Evolutionary conservation across 2,888 invertebrate species (phyloP), one percentile per base, ranked within the genome.

Genomic region (Blastobasis lacticolella): DNA sequence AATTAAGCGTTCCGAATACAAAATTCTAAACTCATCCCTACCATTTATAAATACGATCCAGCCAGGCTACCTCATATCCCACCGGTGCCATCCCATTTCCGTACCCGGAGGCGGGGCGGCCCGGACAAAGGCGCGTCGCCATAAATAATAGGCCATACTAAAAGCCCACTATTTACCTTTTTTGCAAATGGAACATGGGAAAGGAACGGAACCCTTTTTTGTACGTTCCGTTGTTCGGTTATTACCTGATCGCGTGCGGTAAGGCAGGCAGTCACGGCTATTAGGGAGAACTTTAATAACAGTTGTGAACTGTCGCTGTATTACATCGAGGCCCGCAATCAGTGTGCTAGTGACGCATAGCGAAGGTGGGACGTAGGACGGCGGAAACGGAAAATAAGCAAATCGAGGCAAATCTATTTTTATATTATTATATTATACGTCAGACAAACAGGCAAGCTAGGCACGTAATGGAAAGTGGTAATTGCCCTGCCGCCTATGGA

Each of bases 211-310:
- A 53, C 37, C 43, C 41, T 49, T 49, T 51, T 53, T 57, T 52
- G 37, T 49, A 46, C 54, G 10, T 46, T 23, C 53, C 23, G 23
- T 23, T 23, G 23, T 23, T 23, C 23, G 23, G 57, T 64, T 72
- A 73, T 69, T 59, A 63, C 61, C 8, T 50, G 51, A 66, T 76
- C 66, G 75, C 75, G 75, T 76, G 74, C 51, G 51, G 49, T 36
- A 51, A 49, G 50, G 54, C 54, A 62, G 58, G 63, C 63, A 61
- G 62, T 65, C 68, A 67, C 54, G 61, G 58, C 57, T 9, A 37
- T 46, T 46, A 36, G 44, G 23, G 23, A 23, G 10, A 10, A 10
- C 47, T 36, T 10, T 49, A 49, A 49, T 49, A 49, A 45, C 45
- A 51, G 53, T 53, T 58, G 58, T 47, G 40, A 36, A 48, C 45